phyloP scores from a whole-genome alignment of 2,113 vertebrate genomes.

The Danionella cerebrum region DNA sequence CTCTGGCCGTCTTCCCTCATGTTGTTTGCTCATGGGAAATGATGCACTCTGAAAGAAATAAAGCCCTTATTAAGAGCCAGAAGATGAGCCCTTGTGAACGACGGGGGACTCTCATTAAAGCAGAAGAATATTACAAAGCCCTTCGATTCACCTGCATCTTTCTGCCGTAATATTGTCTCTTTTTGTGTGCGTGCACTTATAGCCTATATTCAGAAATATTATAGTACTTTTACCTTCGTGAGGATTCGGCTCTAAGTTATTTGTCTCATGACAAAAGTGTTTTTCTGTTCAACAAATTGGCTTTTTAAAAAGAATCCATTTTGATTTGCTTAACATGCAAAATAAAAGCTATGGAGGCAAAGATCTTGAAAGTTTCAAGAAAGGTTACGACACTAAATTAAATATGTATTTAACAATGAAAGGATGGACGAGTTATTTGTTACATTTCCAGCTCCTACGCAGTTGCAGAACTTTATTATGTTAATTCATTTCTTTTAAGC shows the following conservation, averaged over 20 bases:
- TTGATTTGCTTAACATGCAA: too few species aligned
- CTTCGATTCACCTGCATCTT: neutral
- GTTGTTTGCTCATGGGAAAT: conserved; percentile 11
- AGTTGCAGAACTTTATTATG: neutral
- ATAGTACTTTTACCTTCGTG: neutral
- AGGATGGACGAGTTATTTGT: neutral
- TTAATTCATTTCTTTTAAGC: neutral
- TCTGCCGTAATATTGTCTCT: neutral
- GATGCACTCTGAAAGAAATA: conserved; percentile 8
- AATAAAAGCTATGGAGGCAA: neutral
- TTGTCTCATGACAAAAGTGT: too few species aligned
- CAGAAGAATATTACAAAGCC: neutral
- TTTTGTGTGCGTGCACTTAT: neutral
- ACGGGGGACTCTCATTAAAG: conserved; percentile 1
- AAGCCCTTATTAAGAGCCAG: conserved; percentile 10
- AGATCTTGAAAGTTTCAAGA: neutral
- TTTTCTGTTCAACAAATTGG: neutral
- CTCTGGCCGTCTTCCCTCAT: neutral
- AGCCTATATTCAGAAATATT: neutral
- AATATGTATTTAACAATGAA: neutral
- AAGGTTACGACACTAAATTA: neutral
- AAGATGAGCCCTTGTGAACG: neutral
- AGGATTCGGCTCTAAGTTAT: too few species aligned
- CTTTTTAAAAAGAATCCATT: too few species aligned
- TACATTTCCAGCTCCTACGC: neutral